Evolutionary conservation across 1,140 invertebrate species (phyloP), one percentile per base, ranked within the genome.

Genomic region (Archegozetes longisetosus): DNA sequence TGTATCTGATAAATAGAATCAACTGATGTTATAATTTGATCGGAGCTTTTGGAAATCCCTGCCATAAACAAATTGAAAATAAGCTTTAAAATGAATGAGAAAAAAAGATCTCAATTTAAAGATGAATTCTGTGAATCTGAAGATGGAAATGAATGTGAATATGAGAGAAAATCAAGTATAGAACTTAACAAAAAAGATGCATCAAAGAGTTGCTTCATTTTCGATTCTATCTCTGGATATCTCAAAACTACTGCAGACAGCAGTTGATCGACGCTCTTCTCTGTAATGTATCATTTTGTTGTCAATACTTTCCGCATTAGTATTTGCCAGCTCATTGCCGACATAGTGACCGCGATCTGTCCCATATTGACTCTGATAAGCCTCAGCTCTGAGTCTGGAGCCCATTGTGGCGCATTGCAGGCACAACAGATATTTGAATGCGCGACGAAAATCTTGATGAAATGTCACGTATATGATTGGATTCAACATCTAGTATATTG

Each of bases 391-490:
- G 85, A 92, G 89, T 79, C 88, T 86, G 64, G 84, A 82, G 69
- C 91, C 89, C 49, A 93, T 75, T 55, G 86, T 86, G 46, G 84
- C 82, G 71, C 88, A 92, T 23, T 86, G 79, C 70, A 88, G 87
- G 71, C 86, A 91, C 66, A 93, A 83, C 66, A 93, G 88, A 64
- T 82, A 80, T 71, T 88, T 88, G 77, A 94, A 93, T 14, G 89
- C 89, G 67, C 83, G 85, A 62, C 88, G 80, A 71, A 93, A 95
- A 71, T 91, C 88, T 70, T 88, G 86, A 67, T 87, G 90, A 73
- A 93, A 92, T 50, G 90, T 78, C 6, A 88, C 88, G 70, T 93
- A 94, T 62, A 90, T 88, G 66, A 86, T 80, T 0, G 92, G 92
- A 71, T 95, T 96, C 62, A 94, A 84, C 52, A 90, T 89, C 13